Conservation (phyloP, 2,888 invertebrate genomes). For the Bimastos eiseni region DNA sequence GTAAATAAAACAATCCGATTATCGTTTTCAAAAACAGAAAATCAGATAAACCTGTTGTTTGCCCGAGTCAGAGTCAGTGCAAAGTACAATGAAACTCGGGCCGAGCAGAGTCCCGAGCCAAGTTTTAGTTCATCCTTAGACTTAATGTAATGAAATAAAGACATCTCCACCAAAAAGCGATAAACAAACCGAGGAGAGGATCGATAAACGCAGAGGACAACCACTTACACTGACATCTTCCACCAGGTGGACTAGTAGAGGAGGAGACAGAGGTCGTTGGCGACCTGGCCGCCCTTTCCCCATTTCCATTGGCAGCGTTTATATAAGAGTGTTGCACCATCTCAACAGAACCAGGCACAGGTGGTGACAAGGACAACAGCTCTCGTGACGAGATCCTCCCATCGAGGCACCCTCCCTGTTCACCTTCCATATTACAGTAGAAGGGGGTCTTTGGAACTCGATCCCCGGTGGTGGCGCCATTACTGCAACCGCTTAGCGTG, state of each 20-base stretch:
- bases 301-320: background rate
- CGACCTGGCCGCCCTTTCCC: background rate
- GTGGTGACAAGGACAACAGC: background rate
- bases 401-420: background rate
- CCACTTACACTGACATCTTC: background rate
- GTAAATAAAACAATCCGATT: no score
- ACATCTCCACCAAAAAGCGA: background rate
- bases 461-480: background rate
- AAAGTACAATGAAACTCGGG: no score
- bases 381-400: background rate
- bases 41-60: no score
- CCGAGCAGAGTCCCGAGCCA: no score
- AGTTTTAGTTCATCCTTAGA: no score
- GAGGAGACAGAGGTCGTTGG: background rate
- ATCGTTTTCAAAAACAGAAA: no score
- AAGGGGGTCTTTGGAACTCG: background rate
- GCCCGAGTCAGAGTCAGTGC: no score
- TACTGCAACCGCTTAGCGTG: background rate
- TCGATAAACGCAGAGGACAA: background rate
- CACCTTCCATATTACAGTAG: background rate
- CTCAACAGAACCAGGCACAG: background rate
- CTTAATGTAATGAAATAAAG: background rate
- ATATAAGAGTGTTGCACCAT: background rate
- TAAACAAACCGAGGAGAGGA: background rate
- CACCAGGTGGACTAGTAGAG: background rate